Evolutionary conservation across 1,140 invertebrate species (phyloP).

Genomic region (Papilio aristodemus): DNA sequence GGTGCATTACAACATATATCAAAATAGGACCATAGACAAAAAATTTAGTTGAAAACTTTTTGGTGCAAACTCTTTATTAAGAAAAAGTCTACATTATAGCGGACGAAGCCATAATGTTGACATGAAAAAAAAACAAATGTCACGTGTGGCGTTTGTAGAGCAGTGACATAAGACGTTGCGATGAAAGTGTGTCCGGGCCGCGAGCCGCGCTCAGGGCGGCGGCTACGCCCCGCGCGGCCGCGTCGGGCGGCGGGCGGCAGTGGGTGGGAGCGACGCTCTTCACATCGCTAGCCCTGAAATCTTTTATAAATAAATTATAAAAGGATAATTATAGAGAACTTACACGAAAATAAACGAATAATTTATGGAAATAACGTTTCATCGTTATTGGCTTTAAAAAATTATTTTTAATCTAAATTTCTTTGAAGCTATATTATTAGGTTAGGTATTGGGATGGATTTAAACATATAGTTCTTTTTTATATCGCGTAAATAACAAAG

Average conservation of each 20-base stretch:
- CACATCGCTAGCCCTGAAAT: slow-evolving; percentile 40
- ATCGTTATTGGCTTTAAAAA: neutral
- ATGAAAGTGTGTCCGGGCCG: slow-evolving; percentile 41
- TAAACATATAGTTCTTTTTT: too few relatives aligned
- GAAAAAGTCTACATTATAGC: too few relatives aligned
- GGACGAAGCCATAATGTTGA: too few relatives aligned
- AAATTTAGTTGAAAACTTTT: too few relatives aligned
- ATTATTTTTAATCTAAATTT: too few relatives aligned
- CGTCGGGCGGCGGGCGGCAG: slow-evolving; percentile 71
- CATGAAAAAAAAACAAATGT: slow-evolving; percentile 14
- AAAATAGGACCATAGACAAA: too few relatives aligned
- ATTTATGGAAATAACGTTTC: neutral
- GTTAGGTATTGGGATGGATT: too few relatives aligned
- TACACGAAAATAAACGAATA: neutral
- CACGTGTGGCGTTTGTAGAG: neutral
- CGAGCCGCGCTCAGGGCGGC: slow-evolving; percentile 64
- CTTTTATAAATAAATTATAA: slow-evolving; percentile 3
- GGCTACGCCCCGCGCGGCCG: slow-evolving; percentile 74
- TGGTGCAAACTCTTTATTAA: too few relatives aligned
- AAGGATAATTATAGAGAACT: neutral
- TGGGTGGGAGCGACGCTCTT: slow-evolving; percentile 62
- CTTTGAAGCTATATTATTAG: too few relatives aligned
- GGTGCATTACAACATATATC: too few relatives aligned
- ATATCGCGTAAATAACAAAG: too few relatives aligned
- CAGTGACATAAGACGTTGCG: slow-evolving; percentile 37